A percentile compares a stretch with the other conserved stretches of the same genome.
phyloP scores from a whole-genome alignment of 1,140 invertebrate genomes.

The Helicoverpa zea region DNA sequence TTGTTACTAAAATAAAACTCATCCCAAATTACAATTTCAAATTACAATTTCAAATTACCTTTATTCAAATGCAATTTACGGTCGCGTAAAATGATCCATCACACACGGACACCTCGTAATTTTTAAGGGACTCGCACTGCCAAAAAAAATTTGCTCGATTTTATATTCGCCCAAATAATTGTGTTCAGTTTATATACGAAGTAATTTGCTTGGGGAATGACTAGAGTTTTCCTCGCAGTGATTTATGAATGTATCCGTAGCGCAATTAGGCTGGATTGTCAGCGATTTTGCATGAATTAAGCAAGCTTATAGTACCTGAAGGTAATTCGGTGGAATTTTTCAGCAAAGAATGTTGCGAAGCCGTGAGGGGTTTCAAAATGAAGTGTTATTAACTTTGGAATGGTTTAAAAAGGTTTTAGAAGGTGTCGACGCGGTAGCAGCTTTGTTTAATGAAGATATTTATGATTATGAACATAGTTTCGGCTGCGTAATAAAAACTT shows the following conservation, averaged over 20 bases:
- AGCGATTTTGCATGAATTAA: constrained; percentile 45
- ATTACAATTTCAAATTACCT: constrained; percentile 5
- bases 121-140: constrained; percentile 1
- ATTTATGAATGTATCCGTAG: constrained; percentile 41
- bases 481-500: constrained; percentile 17
- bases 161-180: constrained; percentile 37
- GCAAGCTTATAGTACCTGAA: constrained; percentile 22
- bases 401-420: constrained; percentile 38
- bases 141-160: constrained; percentile 5
- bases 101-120: constrained; percentile 1
- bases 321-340: constrained; percentile 41
- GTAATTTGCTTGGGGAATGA: constrained; percentile 41
- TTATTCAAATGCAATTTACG: constrained; percentile 38
- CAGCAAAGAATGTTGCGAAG: constrained; percentile 32
- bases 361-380: constrained; percentile 27
- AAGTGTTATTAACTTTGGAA: constrained; percentile 37
- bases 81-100: constrained; percentile 23
- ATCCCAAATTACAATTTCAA: not conserved
- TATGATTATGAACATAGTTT: constrained; percentile 36
- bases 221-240: constrained; percentile 39
- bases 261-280: constrained; percentile 45
- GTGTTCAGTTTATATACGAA: constrained; percentile 37
- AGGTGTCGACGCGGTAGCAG: constrained; percentile 19
- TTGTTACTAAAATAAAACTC: not conserved
- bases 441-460: constrained; percentile 42